These are phyloP conservation scores for Petrophora chlorosata DNA, from an alignment of 2,888 invertebrate genomes.

Conservation along the genomic window DNA sequence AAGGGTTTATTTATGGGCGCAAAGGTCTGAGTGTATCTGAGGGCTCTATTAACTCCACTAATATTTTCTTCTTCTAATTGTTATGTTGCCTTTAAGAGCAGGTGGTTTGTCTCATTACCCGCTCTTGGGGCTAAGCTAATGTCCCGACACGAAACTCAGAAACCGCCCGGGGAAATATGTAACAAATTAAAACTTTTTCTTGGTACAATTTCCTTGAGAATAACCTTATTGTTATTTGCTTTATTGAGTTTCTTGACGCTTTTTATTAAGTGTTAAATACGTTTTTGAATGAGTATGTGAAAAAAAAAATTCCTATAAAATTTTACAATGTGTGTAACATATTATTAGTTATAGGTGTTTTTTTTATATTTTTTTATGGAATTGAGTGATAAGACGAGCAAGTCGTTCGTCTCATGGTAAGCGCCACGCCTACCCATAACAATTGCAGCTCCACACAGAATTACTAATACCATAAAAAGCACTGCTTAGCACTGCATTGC, in stretches of 20 bases:
- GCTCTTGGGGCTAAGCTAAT: conserved; percentile 61
- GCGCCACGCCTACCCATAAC: no score
- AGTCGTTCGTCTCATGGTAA: no score
- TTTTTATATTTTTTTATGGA: no score
- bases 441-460: no score
- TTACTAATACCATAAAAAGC: no score
- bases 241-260: conserved; percentile 58
- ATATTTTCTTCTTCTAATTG: conserved; percentile 82
- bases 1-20: conserved; percentile 79
- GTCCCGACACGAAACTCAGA: conserved; percentile 69
- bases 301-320: neutral
- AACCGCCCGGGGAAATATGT: conserved; percentile 74
- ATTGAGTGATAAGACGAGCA: no score
- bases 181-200: conserved; percentile 82
- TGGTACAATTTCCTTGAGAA: conserved; percentile 62
- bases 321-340: no score
- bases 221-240: conserved; percentile 66
- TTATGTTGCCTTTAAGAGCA: conserved; percentile 80
- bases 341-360: no score
- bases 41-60: conserved; percentile 78
- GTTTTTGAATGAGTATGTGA: neutral
- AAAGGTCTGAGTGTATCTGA: conserved; percentile 72
- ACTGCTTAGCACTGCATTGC: no score
- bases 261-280: conserved; percentile 35
- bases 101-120: conserved; percentile 79